phyloP scores from a whole-genome alignment of 2,113 vertebrate genomes.

The Phrynosoma platyrhinos region DNA sequence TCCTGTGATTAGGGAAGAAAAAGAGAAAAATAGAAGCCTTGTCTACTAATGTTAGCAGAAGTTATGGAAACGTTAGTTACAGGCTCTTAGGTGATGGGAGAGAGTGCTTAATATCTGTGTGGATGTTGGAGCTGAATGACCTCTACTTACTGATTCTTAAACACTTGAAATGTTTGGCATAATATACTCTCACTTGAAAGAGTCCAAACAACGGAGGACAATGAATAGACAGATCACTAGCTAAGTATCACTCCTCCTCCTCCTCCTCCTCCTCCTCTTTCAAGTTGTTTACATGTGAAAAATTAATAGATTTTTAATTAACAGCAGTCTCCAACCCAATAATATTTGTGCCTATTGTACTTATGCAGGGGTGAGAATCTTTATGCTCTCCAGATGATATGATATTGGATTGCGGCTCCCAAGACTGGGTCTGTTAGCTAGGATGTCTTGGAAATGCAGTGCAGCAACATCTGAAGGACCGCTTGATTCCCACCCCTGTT shows the following conservation, averaged over 20 bases:
- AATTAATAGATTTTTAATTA: conserved; percentile 62
- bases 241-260: too few relatives aligned
- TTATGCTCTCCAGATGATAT: too few relatives aligned
- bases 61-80: not conserved
- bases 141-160: conserved; percentile 20
- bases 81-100: not conserved
- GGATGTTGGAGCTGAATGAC: conserved; percentile 19
- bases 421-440: too few relatives aligned
- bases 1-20: not conserved
- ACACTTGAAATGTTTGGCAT: conserved; percentile 37
- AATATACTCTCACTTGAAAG: conserved; percentile 44
- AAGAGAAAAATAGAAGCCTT: not conserved
- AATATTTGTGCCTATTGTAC: conserved; percentile 48
- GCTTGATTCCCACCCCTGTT: conserved; percentile 41
- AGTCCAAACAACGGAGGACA: conserved; percentile 37
- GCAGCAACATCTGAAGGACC: too few relatives aligned
- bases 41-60: not conserved
- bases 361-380: too few relatives aligned
- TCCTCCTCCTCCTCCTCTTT: too few relatives aligned
- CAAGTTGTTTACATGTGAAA: conserved; percentile 14
- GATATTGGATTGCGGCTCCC: too few relatives aligned
- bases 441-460: too few relatives aligned
- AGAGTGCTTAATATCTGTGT: not conserved
- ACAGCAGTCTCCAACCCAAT: conserved; percentile 59
- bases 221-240: conserved; percentile 35